Evolutionary conservation across 2,113 vertebrate genomes (phyloP), one percentile per base, ranked within the genome.

Genomic region (Scopus umbretta): DNA sequence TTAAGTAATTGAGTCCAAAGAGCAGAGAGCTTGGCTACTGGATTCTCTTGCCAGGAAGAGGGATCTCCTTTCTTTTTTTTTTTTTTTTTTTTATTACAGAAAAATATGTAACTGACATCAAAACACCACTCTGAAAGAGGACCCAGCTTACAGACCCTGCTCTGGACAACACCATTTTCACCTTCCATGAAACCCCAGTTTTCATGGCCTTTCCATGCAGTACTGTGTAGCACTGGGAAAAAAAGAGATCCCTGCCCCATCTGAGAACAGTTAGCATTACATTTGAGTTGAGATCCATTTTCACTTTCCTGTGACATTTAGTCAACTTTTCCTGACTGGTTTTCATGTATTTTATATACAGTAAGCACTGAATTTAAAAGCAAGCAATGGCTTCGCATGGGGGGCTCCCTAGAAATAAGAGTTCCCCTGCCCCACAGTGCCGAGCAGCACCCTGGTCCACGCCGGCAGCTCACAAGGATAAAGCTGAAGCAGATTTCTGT

Each of bases 311-410:
- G 26, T 90, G 73, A 52, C 23, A 26, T 80, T 68, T 71, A 75
- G 18, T 74, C 16, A 42, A 43, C 52, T 79, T 55, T 68, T 45
- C 32, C 53, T 72, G 56, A 2, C 53, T 80, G 38, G 16, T 63
- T 74, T 78, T 38, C 29, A 16, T 13, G 34, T 20, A 20, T 40
- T 91, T 90, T n/a, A 43, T 20, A 23, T 29, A 15, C 62, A 29
- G 15, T 4, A 62, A 76, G 49, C 43, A 34, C 30, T 34, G 21
- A 55, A 68, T 82, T 63, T 86, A 67, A 55, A 80, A 93, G 70
- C 1, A 0, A 47, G 25, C 1, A 2, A 26, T n/a, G 27, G 38
- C 23, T 87, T 89, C 1, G 1, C 0, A 0, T 5, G n/a, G 56
- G 17, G 3, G 4, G 1, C 10, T 78, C 38, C 56, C 43, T 27